Evolutionary conservation across 2,113 vertebrate species (phyloP).

Genomic region (Perca schrenkii): DNA sequence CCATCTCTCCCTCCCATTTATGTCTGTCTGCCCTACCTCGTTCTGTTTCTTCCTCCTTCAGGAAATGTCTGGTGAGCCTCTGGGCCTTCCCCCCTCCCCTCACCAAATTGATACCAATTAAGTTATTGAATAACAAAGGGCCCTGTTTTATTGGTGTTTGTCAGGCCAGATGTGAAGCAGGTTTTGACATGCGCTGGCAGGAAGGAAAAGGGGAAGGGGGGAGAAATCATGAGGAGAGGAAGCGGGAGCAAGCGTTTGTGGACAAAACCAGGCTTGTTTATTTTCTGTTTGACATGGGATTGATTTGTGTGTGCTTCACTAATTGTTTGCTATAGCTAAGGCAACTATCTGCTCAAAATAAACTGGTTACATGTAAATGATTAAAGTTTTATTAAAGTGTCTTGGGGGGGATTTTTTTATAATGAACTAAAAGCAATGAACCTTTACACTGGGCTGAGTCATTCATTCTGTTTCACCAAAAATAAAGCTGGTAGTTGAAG

Average conservation of each 20-base stretch:
- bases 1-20: neutral
- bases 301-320: neutral
- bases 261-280: conserved; percentile 24
- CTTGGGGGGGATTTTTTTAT: neutral
- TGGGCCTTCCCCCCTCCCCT: conserved; percentile 10
- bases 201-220: conserved; percentile 27
- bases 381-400: neutral
- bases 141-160: conserved; percentile 58
- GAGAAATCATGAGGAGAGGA: neutral
- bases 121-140: conserved; percentile 68
- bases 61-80: conserved; percentile 55
- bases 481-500: neutral
- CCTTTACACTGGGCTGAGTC: neutral
- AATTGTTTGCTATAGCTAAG: neutral
- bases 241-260: neutral
- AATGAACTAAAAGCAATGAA: neutral
- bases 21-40: too few relatives aligned
- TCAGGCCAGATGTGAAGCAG: conserved; percentile 69
- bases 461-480: neutral
- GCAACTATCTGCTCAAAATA: neutral
- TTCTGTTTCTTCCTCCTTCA: conserved; percentile 22
- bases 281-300: neutral
- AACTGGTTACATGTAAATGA: neutral
- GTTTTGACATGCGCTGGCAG: conserved; percentile 67
- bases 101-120: conserved; percentile 67